Evolutionary conservation across 2,888 invertebrate species (phyloP).

Genomic region (Trypoxylon attenuatum): DNA sequence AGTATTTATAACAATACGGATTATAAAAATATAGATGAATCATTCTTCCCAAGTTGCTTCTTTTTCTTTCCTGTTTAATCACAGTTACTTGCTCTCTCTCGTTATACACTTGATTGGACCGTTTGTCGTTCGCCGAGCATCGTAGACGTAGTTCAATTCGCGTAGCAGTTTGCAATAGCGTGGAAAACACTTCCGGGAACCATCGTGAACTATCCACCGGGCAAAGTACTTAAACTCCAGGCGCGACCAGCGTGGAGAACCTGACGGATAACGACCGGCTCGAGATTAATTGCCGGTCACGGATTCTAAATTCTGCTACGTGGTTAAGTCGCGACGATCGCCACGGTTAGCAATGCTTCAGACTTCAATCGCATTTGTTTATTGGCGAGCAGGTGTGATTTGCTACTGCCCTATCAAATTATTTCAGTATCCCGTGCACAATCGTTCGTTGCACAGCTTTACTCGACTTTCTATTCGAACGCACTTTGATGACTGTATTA

Average conservation of each 20-base stretch:
- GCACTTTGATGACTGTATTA: not conserved
- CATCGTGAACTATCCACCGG: conserved; percentile 49
- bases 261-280: conserved; percentile 65
- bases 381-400: not conserved
- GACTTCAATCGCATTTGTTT: conserved; percentile 43
- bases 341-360: conserved; percentile 26
- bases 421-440: conserved; percentile 2
- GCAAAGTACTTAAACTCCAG: conserved; percentile 58
- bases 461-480: not conserved
- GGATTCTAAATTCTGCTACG: conserved; percentile 64
- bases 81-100: not conserved
- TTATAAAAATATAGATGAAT: too few species aligned
- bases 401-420: not conserved
- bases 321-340: conserved; percentile 52
- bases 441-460: not conserved
- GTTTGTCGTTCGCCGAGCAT: too few species aligned
- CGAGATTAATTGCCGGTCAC: conserved; percentile 65
- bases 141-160: conserved; percentile 44
- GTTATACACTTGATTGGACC: too few species aligned
- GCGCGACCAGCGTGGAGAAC: conserved; percentile 57
- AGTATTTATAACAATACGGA: too few species aligned
- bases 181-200: conserved; percentile 55
- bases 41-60: too few species aligned
- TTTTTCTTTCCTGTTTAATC: not conserved
- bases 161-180: conserved; percentile 51